Base-by-base conservation (phyloP, 1,140 invertebrate species). In the Phthorimaea operculella region DNA sequence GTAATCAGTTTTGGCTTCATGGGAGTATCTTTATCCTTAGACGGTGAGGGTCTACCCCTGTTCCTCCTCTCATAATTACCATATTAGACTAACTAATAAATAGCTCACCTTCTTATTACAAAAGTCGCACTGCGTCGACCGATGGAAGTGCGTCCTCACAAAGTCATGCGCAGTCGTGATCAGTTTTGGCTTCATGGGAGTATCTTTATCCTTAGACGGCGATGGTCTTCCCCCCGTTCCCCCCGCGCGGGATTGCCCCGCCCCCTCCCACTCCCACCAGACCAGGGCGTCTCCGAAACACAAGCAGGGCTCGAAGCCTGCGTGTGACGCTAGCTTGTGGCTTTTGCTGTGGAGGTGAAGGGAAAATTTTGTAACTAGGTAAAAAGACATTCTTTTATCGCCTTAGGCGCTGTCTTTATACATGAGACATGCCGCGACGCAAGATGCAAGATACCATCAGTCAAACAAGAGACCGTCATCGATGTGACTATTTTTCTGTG, bases 281-380 rank as follows among this genome's bases (percentile, higher is more conserved):
- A 98, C 83, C 3, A 94, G 87, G 42, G 96, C 90, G 72, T 97
- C 96, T 1, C 96, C 96, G 71, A 94, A 96, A 76, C 96, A 98
- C 9, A 97, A 87, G 33, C 90, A 91, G 4, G 93, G 92, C 77
- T 97, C 95, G 79, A 97, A 98, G 10, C 96, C 96, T 0, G 94
- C 93, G 84, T 91, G 93, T 28, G 83, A 87, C 36, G 89, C 88
- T 59, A 92, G 86, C 49, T 89, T 88, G 70, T 91, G 88, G 57
- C 78, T 87, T 74, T 88, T 88, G 57, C 91, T 92, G 85, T n/a
- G n/a, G n/a, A n/a, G n/a, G n/a, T n/a, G n/a, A 68, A 71, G 71
- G 33, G 33, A 34, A 34, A 34, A n/a, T n/a, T n/a, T n/a, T n/a
- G n/a, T n/a, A n/a, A n/a, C n/a, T n/a, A n/a, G n/a, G n/a, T n/a